A percentile compares a stretch with the other conserved stretches of the same genome.
These are phyloP conservation scores for Drosophila kuntzei DNA, from an alignment of 2,888 invertebrate genomes.

Conservation along the genomic window DNA sequence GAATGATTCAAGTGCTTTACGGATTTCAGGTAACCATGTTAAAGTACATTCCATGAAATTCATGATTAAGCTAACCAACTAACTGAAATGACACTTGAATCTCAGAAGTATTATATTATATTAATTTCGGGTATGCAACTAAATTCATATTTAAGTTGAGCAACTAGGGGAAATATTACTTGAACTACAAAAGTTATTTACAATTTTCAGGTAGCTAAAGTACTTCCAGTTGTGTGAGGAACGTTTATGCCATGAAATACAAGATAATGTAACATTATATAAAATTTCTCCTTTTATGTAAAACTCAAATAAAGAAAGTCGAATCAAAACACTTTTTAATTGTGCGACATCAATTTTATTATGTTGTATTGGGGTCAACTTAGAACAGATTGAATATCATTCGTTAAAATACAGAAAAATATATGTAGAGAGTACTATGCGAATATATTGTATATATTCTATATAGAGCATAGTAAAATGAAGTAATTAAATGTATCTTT, in stretches of 20 bases:
- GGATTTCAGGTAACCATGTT: conserved; percentile 10
- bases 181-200: too few relatives aligned
- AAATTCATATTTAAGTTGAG: too few relatives aligned
- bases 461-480: conserved; percentile 22
- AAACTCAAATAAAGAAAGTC: too few relatives aligned
- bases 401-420: conserved; percentile 13
- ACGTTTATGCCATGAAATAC: too few relatives aligned
- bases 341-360: conserved; percentile 45
- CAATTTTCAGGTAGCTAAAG: too few relatives aligned
- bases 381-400: conserved; percentile 12
- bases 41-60: conserved; percentile 10
- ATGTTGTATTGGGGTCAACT: conserved; percentile 34
- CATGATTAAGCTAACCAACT: neutral
- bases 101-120: too few relatives aligned
- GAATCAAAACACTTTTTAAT: neutral
- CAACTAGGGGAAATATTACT: too few relatives aligned
- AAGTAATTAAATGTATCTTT: conserved; percentile 29
- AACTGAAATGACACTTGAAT: too few relatives aligned
- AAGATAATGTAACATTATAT: too few relatives aligned
- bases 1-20: conserved; percentile 1
- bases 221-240: too few relatives aligned
- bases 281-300: too few relatives aligned
- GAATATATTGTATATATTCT: conserved; percentile 17
- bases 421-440: conserved; percentile 9
- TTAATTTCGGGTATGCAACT: too few relatives aligned